phyloP scores from a whole-genome alignment of 2,113 vertebrate genomes.

The Myodes glareolus region DNA sequence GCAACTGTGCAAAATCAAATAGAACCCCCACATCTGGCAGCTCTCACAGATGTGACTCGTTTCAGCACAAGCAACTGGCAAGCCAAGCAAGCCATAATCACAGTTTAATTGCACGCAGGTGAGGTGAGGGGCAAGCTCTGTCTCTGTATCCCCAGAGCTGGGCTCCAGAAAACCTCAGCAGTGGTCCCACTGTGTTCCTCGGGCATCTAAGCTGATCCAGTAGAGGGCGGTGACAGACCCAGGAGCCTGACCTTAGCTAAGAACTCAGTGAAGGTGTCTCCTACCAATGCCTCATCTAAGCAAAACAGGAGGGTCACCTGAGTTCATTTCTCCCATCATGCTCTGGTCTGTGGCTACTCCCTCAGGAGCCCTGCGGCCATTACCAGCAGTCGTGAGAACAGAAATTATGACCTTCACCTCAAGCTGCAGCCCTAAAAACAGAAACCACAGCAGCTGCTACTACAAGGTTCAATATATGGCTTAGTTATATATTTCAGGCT shows the following conservation, averaged over 20 bases:
- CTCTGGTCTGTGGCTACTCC: background rate
- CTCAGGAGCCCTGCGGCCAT: background rate
- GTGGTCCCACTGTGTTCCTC: background rate
- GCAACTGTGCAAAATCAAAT: background rate
- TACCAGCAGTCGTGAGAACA: slow-evolving; percentile 9
- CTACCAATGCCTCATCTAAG: background rate
- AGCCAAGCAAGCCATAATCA: background rate
- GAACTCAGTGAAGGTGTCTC: background rate
- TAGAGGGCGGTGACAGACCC: background rate
- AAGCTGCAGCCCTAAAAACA: slow-evolving; percentile 39
- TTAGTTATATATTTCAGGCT: background rate
- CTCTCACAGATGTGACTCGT: background rate
- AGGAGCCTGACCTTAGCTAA: background rate
- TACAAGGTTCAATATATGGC: background rate
- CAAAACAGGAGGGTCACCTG: background rate
- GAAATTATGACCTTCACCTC: slow-evolving; percentile 36
- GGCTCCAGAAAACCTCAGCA: background rate
- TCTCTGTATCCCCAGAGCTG: background rate
- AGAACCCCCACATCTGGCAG: slow-evolving; percentile 11
- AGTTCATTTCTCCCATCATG: slow-evolving; percentile 7
- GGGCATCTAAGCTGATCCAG: background rate
- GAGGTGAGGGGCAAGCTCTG: background rate
- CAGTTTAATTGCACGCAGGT: background rate
- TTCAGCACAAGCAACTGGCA: slow-evolving; percentile 31
- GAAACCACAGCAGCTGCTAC: background rate